Base-by-base conservation (phyloP, 1,140 invertebrate genomes). In the Ectropis grisescens region DNA sequence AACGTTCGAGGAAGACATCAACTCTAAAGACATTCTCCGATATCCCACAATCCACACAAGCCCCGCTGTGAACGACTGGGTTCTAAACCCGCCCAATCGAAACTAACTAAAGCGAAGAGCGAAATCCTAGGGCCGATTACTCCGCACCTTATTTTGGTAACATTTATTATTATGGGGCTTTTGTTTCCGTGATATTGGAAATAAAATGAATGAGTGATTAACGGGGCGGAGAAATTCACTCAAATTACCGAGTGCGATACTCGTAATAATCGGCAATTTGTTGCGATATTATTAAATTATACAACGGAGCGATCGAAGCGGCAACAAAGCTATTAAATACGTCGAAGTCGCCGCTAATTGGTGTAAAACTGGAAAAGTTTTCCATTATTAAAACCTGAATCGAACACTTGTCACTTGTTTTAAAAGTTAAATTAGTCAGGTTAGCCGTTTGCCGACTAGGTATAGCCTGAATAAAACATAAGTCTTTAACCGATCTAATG, bases 361-460 rank as follows among this genome's bases (percentile, higher is more conserved):
- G 48, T 53, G 46, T 33, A 26, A 37, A 53, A 50, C 35, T 51
- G 37, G 39, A 42, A 39, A 39, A n/a, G n/a, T 38, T 30, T 23
- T 44, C 44, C 43, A 58, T 52, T 60, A 60, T 61, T 58, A 50
- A 65, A 59, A 54, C 51, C 50, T 39, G 37, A 60, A 67, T 68
- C 57, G 58, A 62, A 67, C 74, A 66, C 70, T 79, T 62, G 66
- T 66, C 64, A 72, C 66, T 72, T 54, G 59, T 69, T 79, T 57
- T 70, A 51, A 70, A 80, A 80, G 65, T 76, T 67, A 76, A 80
- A 80, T 76, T 60, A 75, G 57, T 69, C 58, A 54, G 58, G 61
- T 64, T 65, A 69, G 62, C 33, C 67, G 57, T 64, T 70, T 67
- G 57, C 54, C 51, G 47, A 44, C 43, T 39, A 34, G 16, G n/a